A percentile compares a stretch with the other conserved stretches of the same genome.
These are phyloP conservation scores for Euwallacea similis DNA, from an alignment of 1,140 invertebrate species.

Conservation along the genomic window DNA sequence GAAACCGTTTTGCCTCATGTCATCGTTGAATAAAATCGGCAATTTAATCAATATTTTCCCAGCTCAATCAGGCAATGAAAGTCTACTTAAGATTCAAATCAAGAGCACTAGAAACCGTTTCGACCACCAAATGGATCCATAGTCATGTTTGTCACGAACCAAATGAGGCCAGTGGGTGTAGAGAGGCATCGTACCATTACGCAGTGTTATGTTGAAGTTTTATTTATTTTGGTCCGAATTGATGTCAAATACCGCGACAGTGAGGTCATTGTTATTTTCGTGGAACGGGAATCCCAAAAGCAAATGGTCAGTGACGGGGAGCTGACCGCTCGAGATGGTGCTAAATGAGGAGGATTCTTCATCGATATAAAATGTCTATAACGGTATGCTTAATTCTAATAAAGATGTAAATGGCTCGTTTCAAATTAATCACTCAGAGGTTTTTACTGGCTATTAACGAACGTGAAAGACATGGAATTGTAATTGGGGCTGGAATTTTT, in stretches of 20 bases:
- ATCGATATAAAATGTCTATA: too few relatives aligned
- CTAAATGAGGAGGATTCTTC: too few relatives aligned
- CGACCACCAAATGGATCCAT: neutral
- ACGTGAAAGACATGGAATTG: slow-evolving; percentile 3
- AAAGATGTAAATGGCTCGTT: neutral
- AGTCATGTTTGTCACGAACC: slow-evolving; percentile 3
- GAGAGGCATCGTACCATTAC: neutral
- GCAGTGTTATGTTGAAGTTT: slow-evolving; percentile 5
- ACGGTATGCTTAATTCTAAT: neutral
- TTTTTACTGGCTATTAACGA: neutral
- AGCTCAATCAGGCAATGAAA: neutral
- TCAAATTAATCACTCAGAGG: neutral
- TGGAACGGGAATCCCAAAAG: slow-evolving; percentile 12
- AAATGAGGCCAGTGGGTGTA: slow-evolving; percentile 1
- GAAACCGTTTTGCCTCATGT: too few relatives aligned
- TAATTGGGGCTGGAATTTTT: neutral
- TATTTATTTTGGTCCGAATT: slow-evolving; percentile 19
- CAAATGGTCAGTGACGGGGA: slow-evolving; percentile 9
- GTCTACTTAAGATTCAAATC: neutral
- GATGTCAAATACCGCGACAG: slow-evolving; percentile 22
- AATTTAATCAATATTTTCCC: too few relatives aligned
- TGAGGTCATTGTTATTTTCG: slow-evolving; percentile 23
- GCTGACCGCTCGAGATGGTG: too few relatives aligned
- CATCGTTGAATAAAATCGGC: too few relatives aligned
- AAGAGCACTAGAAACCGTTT: neutral